Evolutionary conservation across 1,140 invertebrate species (phyloP), one percentile per base, ranked within the genome.

Genomic region (Macrotrachela quadricornifera): DNA sequence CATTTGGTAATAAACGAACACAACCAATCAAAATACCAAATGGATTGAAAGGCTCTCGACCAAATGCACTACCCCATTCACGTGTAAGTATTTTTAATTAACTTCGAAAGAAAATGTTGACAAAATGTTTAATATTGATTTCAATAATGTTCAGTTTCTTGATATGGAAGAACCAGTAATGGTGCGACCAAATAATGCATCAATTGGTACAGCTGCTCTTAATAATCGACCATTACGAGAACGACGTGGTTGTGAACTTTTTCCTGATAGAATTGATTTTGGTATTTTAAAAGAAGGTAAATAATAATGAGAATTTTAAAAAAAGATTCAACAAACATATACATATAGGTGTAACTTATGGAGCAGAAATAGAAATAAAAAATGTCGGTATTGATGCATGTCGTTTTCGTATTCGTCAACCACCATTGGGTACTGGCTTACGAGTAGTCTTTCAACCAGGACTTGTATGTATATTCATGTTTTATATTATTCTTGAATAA

Each of bases 371-470:
- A 42, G 51, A 53, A 15, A n/a, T 53, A 18, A 64, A 61, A 45
- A 71, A 71, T 56, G 67, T 64, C 18, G 67, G 68, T 37, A 57
- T 66, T 39, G 68, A 71, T 52, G 57, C 63, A 1, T 69, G 67
- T 57, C 55, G 66, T 40, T 71, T 63, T 59, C 68, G 66, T 54
- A 50, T 71, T 6, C 61, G 60, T 53, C 66, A 68, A 51, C 68
- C 68, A 36, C 65, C 66, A 14, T 66, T 67, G 10, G 59, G 63
- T 18, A 69, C 67, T 45, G 68, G 68, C 1, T 57, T 71, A 11
- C 59, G 60, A 44, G 58, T 69, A 11, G 50, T 64, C 48, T 69
- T 63, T 55, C 62, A 62, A 59, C 65, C 63, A 49, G 68, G 68
- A 43, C 61, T 64, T 21, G 66, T 70, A 58, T 60, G 66, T 62